Conservation (phyloP, 2,888 invertebrate species). For the Acrocera orbiculus region DNA sequence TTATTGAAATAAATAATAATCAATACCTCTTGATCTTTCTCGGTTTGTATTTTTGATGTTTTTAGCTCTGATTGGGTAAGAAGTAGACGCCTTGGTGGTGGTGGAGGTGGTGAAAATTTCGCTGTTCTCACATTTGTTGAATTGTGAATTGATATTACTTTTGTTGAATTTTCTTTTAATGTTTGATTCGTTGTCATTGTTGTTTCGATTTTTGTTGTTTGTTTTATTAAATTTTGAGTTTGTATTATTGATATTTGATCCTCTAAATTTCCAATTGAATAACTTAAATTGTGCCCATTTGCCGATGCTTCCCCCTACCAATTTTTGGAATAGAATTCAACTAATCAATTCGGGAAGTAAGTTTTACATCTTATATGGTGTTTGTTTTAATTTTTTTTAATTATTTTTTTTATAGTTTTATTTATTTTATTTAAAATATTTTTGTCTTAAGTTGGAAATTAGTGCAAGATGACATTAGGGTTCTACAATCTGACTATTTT, state of each 20-base stretch:
- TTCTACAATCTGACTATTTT: slow-evolving; percentile 27
- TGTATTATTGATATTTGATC: not conserved
- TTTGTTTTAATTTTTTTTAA: slow-evolving; percentile 8
- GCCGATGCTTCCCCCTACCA: slow-evolving; percentile 34
- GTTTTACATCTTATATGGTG: slow-evolving; percentile 8
- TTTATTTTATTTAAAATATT: not conserved
- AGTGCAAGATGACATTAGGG: slow-evolving; percentile 1
- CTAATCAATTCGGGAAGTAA: slow-evolving; percentile 25
- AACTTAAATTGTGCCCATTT: slow-evolving; percentile 33
- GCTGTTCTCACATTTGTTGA: slow-evolving; percentile 16
- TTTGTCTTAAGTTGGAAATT: slow-evolving; percentile 1
- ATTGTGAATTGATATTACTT: slow-evolving; percentile 8
- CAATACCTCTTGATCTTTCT: too few species aligned
- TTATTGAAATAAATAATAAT: too few species aligned
- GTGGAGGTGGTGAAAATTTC: slow-evolving; percentile 21
- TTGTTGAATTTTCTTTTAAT: slow-evolving; percentile 1
- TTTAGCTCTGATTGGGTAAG: slow-evolving; percentile 16
- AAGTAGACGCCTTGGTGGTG: slow-evolving; percentile 28
- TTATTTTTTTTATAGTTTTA: slow-evolving; percentile 17
- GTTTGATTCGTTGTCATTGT: slow-evolving; percentile 3
- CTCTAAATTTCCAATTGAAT: slow-evolving; percentile 32
- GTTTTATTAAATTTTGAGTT: not conserved
- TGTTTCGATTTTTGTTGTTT: not conserved
- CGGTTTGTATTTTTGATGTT: slow-evolving; percentile 1
- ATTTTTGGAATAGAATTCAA: slow-evolving; percentile 34